Evolutionary conservation across 1,140 invertebrate genomes (phyloP).

Genomic region (Lepeophtheirus salmonis): DNA sequence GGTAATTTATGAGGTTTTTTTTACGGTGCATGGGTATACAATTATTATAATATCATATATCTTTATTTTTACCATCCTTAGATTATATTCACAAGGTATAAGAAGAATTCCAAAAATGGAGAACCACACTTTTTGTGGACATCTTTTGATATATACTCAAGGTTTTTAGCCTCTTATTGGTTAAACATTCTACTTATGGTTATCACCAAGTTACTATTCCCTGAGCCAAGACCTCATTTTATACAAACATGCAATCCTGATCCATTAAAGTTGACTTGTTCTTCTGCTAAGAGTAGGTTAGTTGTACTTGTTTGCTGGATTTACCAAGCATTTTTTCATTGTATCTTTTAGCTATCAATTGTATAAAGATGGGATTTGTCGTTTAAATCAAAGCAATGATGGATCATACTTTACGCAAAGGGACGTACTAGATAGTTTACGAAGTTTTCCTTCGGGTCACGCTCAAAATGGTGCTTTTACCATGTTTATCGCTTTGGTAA

Average conservation of each 20-base stretch:
- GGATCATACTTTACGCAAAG: neutral
- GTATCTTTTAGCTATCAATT: neutral
- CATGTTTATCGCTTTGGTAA: neutral
- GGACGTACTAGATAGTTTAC: neutral
- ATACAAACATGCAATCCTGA: neutral
- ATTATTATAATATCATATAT: too few relatives aligned
- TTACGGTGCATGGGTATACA: too few relatives aligned
- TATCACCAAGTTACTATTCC: neutral
- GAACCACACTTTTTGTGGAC: neutral
- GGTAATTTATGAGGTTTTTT: neutral
- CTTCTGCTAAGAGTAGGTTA: too few relatives aligned
- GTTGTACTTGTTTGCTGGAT: too few relatives aligned
- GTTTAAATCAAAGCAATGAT: neutral
- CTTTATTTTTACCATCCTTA: neutral
- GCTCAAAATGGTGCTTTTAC: neutral
- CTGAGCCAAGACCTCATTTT: neutral
- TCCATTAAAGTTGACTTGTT: neutral
- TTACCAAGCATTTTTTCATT: too few relatives aligned
- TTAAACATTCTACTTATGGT: neutral
- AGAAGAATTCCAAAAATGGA: neutral
- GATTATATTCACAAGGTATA: neutral
- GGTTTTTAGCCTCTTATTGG: neutral
- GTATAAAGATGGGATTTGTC: neutral
- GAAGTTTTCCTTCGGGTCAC: neutral
- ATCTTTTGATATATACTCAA: neutral